Evolutionary conservation across 1,140 invertebrate species (phyloP).

Genomic region (Trichomalopsis sarcophagae): DNA sequence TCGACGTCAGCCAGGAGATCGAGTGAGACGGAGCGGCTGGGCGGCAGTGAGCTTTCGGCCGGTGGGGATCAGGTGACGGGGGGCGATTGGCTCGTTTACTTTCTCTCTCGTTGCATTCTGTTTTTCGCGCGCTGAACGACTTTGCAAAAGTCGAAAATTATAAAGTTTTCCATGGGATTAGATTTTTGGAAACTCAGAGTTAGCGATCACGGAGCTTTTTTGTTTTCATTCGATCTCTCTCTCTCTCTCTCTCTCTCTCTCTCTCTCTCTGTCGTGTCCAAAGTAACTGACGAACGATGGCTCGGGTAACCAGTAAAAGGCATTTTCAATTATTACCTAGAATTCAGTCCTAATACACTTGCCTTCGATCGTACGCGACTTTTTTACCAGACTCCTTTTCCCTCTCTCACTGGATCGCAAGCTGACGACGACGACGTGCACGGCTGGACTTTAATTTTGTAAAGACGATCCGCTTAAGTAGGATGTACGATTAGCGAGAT

Average conservation of each 20-base stretch:
- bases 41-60: background rate
- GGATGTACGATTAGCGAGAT: background rate
- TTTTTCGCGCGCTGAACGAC: background rate
- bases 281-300: background rate
- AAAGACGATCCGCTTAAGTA: background rate
- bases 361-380: background rate
- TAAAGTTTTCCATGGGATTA: too few species aligned
- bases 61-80: background rate
- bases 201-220: too few species aligned
- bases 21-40: background rate
- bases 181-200: too few species aligned
- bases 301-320: background rate
- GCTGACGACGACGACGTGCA: background rate
- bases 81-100: background rate
- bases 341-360: background rate
- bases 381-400: slow-evolving; percentile 35
- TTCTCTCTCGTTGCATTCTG: background rate
- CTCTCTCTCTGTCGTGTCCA: too few species aligned
- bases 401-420: background rate
- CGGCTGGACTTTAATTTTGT: background rate
- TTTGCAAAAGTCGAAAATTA: too few species aligned
- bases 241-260: too few species aligned
- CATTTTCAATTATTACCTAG: background rate
- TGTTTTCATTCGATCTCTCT: too few species aligned
- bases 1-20: slow-evolving; percentile 74